A percentile compares a stretch with the other conserved stretches of the same genome.
phyloP scores from a whole-genome alignment of 2,888 invertebrate genomes.

The Drosophila pegasa region DNA sequence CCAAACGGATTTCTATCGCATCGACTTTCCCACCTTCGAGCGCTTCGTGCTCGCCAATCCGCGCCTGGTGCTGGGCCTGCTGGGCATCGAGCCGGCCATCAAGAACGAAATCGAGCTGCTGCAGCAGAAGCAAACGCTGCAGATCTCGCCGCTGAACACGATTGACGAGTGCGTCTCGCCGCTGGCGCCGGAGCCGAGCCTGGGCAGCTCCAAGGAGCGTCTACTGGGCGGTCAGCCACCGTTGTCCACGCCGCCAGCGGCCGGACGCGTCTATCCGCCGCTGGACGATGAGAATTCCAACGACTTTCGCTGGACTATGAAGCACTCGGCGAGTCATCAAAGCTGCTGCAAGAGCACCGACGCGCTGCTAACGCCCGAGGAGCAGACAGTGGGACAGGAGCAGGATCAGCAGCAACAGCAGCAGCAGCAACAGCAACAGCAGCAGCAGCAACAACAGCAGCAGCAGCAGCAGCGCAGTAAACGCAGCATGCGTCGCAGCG shows the following conservation, averaged over 20 bases:
- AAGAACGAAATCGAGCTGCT: constrained; percentile 82
- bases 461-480: constrained; percentile 32
- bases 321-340: constrained; percentile 78
- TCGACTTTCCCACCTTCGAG: constrained; percentile 84
- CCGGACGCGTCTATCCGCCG: constrained; percentile 61
- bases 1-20: constrained; percentile 83
- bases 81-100: constrained; percentile 89
- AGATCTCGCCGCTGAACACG: constrained; percentile 82
- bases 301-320: constrained; percentile 74
- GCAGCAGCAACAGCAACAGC: constrained; percentile 22
- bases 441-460: constrained; percentile 22
- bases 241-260: background rate
- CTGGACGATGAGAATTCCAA: constrained; percentile 77
- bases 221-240: constrained; percentile 29
- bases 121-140: constrained; percentile 83
- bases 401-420: constrained; percentile 20
- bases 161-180: constrained; percentile 83
- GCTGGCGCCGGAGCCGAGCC: constrained; percentile 49
- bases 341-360: constrained; percentile 83
- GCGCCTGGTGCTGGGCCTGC: constrained; percentile 89
- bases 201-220: constrained; percentile 61
- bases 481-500: constrained; percentile 49
- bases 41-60: constrained; percentile 89
- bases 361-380: constrained; percentile 67
- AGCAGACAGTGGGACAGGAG: constrained; percentile 31